Percentiles rank a stretch among this genome's conserved stretches.
phyloP scores from a whole-genome alignment of 2,113 vertebrate species.

The Tragulus kanchil region DNA sequence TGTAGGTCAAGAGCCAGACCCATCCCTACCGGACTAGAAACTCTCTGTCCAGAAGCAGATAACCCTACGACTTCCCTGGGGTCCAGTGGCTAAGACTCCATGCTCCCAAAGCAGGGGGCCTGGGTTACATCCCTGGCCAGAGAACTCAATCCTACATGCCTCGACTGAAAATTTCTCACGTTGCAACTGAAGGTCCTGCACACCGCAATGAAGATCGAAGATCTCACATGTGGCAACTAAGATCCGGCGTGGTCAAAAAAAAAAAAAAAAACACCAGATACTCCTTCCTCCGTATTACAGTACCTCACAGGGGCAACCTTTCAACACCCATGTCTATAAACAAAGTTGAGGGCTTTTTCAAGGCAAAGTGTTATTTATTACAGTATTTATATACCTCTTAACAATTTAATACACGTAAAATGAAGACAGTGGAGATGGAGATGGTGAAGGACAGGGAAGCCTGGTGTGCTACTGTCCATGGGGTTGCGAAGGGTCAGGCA shows the following conservation, averaged over 20 bases:
- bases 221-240: background rate
- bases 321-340: background rate
- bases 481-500: too few species aligned
- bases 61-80: too few species aligned
- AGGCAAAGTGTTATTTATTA: background rate
- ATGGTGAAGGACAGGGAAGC: too few species aligned
- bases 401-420: background rate
- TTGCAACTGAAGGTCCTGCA: background rate
- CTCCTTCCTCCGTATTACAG: accelerated
- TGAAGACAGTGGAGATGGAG: too few species aligned
- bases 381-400: background rate
- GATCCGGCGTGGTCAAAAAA: background rate
- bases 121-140: background rate
- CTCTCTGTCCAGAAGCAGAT: too few species aligned
- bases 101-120: background rate
- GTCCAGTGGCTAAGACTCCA: too few species aligned
- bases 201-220: background rate
- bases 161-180: background rate
- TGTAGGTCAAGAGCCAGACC: background rate
- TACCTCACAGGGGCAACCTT: accelerated
- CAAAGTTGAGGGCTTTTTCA: background rate
- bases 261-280: background rate
- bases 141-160: background rate
- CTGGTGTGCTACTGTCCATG: too few species aligned
- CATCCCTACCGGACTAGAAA: background rate